Base-by-base conservation (phyloP, 1,140 invertebrate genomes). In the Eumaeus atala region DNA sequence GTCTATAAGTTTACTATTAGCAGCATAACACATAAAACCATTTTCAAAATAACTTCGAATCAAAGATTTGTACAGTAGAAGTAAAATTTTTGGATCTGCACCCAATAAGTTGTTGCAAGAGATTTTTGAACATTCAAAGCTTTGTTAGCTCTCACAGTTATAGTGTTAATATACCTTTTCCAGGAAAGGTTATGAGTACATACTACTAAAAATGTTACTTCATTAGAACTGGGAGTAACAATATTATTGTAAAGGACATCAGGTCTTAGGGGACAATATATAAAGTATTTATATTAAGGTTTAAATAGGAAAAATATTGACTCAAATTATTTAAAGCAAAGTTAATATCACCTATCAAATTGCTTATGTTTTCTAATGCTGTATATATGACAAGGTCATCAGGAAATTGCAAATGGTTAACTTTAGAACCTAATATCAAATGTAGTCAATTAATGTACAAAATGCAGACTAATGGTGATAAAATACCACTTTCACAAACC, bases 21-120 rank as follows among this genome's bases (percentile, higher is more conserved):
- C 10, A 35, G 51, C 54, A 42, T 40, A 59, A 55, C 51, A 66
- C 14, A 60, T 1, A 36, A 58, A 59, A 28, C 54, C 52, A 57
- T 66, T 62, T 48, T 62, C 64, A 60, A 66, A 66, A 21, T 66
- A 57, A 35, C 55, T 58, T 7, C 63, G 21, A 17, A 66, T 56
- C 7, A 66, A 9, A 47, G 52, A 54, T 48, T 59, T 66, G 36
- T 59, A 62, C 9, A 66, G 48, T 6, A 50, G 48, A 9, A 60
- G 35, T 34, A 66, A 48, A 37, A 63, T 33, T 56, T 60, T 60
- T 1, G 60, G 61, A 48, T 66, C 61, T 34, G 59, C 35, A 9
- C 56, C 56, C 56, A 60, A 36, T 51, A 51, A 9, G 50, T 56
- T 7, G 34, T 38, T 33, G 48, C 36, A 5, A 60, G 10, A 36